Evolutionary conservation across 2,113 vertebrate species (phyloP).

Genomic region (Oncorhynchus kisutch): DNA sequence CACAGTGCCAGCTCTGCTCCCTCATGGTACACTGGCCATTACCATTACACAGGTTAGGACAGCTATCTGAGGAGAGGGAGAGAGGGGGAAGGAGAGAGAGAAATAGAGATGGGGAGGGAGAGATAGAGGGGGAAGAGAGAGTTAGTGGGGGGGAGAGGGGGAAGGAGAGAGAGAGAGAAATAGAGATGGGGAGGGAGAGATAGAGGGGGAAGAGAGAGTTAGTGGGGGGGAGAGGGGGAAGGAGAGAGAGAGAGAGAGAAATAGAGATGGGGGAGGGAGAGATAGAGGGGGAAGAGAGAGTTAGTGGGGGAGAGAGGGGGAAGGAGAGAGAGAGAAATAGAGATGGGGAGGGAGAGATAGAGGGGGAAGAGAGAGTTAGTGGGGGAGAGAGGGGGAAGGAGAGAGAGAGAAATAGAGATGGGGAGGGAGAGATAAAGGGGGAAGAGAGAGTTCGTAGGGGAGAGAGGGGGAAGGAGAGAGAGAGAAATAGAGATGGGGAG

Average conservation of each 20-base stretch:
- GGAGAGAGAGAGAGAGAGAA: no score
- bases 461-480: not conserved
- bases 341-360: slow-evolving; percentile 51
- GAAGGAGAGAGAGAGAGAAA: not conserved
- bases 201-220: no score
- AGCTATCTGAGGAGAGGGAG: slow-evolving; percentile 88
- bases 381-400: no score
- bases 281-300: not conserved
- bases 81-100: slow-evolving; percentile 37
- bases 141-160: not conserved
- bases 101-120: not conserved
- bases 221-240: no score
- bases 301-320: not conserved
- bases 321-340: not conserved
- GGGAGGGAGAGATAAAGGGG: no score
- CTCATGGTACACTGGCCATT: slow-evolving; percentile 97
- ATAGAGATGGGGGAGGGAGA: not conserved
- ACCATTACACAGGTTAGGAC: slow-evolving; percentile 96
- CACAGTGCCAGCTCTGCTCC: slow-evolving; percentile 99
- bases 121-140: not conserved
- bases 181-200: no score
- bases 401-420: no score
- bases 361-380: no score
- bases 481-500: slow-evolving; percentile 31
- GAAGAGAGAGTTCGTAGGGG: no score